phyloP scores from a whole-genome alignment of 2,888 invertebrate genomes.

The Mycalesis mineus region DNA sequence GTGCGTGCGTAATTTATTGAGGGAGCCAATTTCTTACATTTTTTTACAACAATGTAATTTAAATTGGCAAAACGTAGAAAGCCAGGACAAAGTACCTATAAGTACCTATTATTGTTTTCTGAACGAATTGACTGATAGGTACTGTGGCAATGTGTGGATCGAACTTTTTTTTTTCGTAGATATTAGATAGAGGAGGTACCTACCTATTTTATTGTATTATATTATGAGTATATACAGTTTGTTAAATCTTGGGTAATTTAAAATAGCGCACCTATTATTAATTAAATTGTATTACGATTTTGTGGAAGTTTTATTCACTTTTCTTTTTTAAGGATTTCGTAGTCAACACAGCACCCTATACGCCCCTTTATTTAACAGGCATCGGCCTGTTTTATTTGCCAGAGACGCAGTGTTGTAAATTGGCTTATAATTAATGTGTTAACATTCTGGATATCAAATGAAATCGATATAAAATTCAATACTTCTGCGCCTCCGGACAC shows the following conservation, averaged over 20 bases:
- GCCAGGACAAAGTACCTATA: background rate
- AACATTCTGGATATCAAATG: too few species aligned
- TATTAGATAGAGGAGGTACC: background rate
- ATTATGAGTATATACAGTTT: conserved; percentile 11
- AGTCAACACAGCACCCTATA: too few species aligned
- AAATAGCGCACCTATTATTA: conserved; percentile 15
- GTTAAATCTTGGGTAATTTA: conserved; percentile 18
- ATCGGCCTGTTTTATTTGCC: too few species aligned
- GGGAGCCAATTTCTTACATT: conserved; percentile 10
- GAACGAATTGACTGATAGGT: conserved; percentile 1
- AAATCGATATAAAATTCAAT: too few species aligned
- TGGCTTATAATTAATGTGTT: too few species aligned
- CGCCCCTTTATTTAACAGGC: too few species aligned
- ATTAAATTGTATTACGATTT: conserved; percentile 23
- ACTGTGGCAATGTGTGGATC: conserved; percentile 11
- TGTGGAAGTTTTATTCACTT: conserved; percentile 13
- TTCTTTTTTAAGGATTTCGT: background rate
- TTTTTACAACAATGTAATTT: conserved; percentile 14
- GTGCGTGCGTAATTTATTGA: background rate
- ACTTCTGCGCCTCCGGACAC: too few species aligned
- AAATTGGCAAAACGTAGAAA: background rate
- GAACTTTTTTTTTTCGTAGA: conserved; percentile 3
- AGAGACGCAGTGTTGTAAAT: too few species aligned
- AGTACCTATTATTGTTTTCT: background rate
- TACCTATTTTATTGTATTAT: background rate